Conservation (phyloP, 2,113 vertebrate genomes). For the Dunckerocampus dactyliophorus region DNA sequence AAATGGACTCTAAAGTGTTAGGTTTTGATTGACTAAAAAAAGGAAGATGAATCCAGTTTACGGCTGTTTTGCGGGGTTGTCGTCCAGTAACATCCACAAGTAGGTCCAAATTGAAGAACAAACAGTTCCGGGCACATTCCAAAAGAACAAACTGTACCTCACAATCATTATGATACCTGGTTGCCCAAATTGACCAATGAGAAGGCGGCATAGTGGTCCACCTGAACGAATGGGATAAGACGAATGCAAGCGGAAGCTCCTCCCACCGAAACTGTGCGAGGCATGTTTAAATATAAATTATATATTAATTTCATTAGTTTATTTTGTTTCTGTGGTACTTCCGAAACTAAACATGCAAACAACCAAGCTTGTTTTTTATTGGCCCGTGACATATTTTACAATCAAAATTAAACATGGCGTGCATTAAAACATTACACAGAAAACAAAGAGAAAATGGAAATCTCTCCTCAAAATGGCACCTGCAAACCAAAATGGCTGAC, state of each 20-base stretch:
- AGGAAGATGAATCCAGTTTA: not conserved
- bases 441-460: no score
- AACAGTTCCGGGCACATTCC: constrained; percentile 2
- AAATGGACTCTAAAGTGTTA: not conserved
- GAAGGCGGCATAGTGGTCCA: not conserved
- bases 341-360: no score
- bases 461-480: no score
- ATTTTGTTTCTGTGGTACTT: no score
- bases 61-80: not conserved
- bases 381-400: no score
- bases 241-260: not conserved
- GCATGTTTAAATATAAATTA: no score
- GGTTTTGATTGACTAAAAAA: not conserved
- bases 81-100: not conserved
- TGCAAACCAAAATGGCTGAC: no score
- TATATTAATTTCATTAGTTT: no score
- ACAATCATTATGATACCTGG: constrained; percentile 16
- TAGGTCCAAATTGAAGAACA: not conserved
- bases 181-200: not conserved
- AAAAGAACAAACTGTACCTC: not conserved
- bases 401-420: no score
- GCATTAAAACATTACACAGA: no score
- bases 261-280: not conserved
- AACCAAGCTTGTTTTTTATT: no score
- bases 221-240: constrained; percentile 33